These are phyloP conservation scores for Nasalis larvatus DNA, from an alignment of 2,113 vertebrate species.

Conservation along the genomic window DNA sequence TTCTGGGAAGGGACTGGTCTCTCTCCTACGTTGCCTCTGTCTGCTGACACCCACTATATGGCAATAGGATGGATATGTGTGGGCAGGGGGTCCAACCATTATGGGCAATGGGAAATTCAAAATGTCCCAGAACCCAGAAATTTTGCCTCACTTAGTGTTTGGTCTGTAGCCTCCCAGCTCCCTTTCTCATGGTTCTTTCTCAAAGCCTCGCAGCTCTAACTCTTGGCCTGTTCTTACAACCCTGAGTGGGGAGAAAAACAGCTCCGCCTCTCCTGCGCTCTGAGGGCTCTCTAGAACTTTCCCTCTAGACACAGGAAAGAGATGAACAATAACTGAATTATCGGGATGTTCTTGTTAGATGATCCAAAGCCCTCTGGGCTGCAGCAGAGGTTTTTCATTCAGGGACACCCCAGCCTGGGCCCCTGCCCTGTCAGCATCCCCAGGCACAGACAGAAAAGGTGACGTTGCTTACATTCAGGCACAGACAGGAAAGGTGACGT, in stretches of 20 bases:
- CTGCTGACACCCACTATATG: not conserved
- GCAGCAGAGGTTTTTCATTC: not conserved
- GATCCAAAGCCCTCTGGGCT: too few relatives aligned
- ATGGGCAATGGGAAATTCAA: not conserved
- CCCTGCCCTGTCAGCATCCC: too few relatives aligned
- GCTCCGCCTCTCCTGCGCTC: too few relatives aligned
- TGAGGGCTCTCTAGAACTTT: not conserved
- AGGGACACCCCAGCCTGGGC: too few relatives aligned
- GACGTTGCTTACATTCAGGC: not conserved
- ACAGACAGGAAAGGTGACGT: not conserved
- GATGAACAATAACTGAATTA: not conserved
- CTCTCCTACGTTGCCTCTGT: not conserved
- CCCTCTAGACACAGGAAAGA: not conserved
- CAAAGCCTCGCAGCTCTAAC: not conserved
- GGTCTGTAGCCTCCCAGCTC: not conserved
- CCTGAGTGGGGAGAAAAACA: not conserved
- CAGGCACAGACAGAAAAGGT: not conserved
- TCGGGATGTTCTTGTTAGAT: fast-evolving
- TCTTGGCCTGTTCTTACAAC: too few relatives aligned
- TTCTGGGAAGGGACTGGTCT: fast-evolving
- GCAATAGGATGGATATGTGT: not conserved
- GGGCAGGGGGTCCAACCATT: too few relatives aligned
- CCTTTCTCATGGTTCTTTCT: not conserved
- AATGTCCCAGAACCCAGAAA: too few relatives aligned
- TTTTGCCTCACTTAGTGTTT: not conserved